Base-by-base conservation (phyloP, 1,140 invertebrate genomes). In the Diorhabda elongata region DNA sequence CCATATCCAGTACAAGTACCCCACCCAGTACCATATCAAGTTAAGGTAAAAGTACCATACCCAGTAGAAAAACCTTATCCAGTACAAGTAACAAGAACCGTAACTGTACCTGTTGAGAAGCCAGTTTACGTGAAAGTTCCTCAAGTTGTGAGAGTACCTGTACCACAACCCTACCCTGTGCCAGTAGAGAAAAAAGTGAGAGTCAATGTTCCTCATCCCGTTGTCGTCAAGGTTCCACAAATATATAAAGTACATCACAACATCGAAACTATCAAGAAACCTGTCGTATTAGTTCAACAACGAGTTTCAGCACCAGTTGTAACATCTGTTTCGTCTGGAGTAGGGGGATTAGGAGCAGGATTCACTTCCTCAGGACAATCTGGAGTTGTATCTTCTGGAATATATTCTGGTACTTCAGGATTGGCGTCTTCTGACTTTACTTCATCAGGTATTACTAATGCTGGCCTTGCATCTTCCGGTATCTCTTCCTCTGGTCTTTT, bases 81-180 rank as follows among this genome's bases (percentile, higher is more conserved):
- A 69, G 76, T 79, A 43, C 60, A 66, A 8, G 75, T 80, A 6
- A 71, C 75, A 5, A 73, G 74, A 47, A 74, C 71, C 43, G 74
- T 80, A 11, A 75, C 76, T 9, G 79, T 81, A 44, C 73, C 73
- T 45, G 80, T 82, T 6, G 76, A 77, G 64, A 77, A 73, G 44
- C 77, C 79, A 65, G 77, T 82, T 43, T 78, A 76, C 58, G 75
- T 82, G 8, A 75, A 76, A 71, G 78, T 82, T 64, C 76, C 80
- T 6, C 74, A 78, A 42, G 75, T 78, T n/a, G 78, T 81, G 2
- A 76, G 76, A 44, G 77, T 79, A 41, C 71, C 67, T 61, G 76
- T 79, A 5, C 70, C 75, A 42, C 72, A 74, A 69, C 79, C 78
- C 4, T 76, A 77, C 63, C 74, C 77, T n/a, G 79, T 80, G 4